Conservation (phyloP, 64 coral and sea anemone genomes). For the Catalaphyllia jardinei region DNA sequence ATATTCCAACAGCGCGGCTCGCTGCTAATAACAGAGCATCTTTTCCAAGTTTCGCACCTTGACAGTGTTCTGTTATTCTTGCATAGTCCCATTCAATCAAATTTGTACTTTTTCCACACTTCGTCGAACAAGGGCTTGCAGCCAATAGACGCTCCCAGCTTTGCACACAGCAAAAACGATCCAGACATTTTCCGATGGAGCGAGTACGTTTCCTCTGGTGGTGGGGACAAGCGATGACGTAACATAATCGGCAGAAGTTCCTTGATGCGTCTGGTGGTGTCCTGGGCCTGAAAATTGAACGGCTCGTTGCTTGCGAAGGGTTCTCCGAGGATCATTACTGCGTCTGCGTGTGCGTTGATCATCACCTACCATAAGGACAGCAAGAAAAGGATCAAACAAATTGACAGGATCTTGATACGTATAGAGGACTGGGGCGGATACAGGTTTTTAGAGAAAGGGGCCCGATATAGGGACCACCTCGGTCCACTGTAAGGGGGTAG, state of each 20-base stretch:
- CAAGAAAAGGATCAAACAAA: not conserved
- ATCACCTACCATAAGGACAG: constrained; percentile 59
- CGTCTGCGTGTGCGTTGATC: constrained; percentile 91
- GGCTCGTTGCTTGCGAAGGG: constrained; percentile 68
- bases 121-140: constrained; percentile 92
- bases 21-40: no score
- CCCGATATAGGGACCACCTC: no score
- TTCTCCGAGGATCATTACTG: constrained; percentile 96
- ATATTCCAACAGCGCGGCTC: no score
- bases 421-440: no score
- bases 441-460: no score
- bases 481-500: no score
- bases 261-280: constrained; percentile 86
- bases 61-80: no score
- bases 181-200: constrained; percentile 98
- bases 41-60: no score
- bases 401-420: not conserved
- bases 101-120: constrained; percentile 85
- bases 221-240: constrained; percentile 92
- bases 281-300: constrained; percentile 87
- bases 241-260: constrained; percentile 95
- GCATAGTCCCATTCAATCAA: not conserved
- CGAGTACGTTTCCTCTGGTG: constrained; percentile 96
- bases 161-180: constrained; percentile 90
- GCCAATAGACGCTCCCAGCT: constrained; percentile 81